These are phyloP conservation scores for Galerucella calmariensis DNA, from an alignment of 2,888 invertebrate species.

Conservation along the genomic window DNA sequence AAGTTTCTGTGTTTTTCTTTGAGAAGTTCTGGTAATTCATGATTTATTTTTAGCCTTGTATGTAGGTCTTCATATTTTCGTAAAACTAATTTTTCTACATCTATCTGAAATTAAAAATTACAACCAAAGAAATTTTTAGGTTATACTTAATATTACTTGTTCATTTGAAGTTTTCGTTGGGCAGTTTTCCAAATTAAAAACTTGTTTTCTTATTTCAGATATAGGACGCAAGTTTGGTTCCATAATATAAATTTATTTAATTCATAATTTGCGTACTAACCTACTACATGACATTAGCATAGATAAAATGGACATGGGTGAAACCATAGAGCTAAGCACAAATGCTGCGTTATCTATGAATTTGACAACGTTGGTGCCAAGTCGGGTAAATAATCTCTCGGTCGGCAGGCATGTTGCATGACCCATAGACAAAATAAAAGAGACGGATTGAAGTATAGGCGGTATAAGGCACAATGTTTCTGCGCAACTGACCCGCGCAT, in stretches of 20 bases:
- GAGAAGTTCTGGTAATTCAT: constrained; percentile 71
- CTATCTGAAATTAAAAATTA: constrained; percentile 63
- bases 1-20: constrained; percentile 74
- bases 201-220: constrained; percentile 61
- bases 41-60: constrained; percentile 66
- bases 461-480: too few relatives aligned
- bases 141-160: constrained; percentile 65
- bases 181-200: constrained; percentile 72
- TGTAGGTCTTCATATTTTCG: constrained; percentile 67
- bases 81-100: constrained; percentile 70
- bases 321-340: too few relatives aligned
- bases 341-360: too few relatives aligned
- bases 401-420: too few relatives aligned
- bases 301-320: too few relatives aligned
- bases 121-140: constrained; percentile 23
- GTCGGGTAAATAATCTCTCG: too few relatives aligned
- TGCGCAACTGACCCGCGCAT: too few relatives aligned
- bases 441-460: too few relatives aligned
- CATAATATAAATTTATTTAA: constrained; percentile 36
- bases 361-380: too few relatives aligned
- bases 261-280: neutral
- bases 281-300: neutral
- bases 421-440: too few relatives aligned
- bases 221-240: constrained; percentile 45
- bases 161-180: constrained; percentile 70